Base-by-base conservation (phyloP, 2,113 vertebrate species). In the Eolophus roseicapilla region DNA sequence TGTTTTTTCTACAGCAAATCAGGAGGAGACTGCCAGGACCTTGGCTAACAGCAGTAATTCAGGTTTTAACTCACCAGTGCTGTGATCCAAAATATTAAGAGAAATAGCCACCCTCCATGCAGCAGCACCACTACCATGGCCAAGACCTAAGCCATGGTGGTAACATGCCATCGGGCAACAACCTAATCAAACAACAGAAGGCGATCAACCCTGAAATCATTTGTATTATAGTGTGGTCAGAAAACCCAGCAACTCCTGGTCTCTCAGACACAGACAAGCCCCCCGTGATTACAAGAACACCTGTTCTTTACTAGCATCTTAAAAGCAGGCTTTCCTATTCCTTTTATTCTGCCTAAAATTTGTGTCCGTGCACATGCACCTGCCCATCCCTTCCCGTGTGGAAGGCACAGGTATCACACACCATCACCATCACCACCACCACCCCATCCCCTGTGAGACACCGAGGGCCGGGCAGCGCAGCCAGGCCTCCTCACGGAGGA, bases 11-110 rank as follows among this genome's bases (percentile, higher is more conserved):
- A 14, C 20, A 50, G 59, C 29, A 15, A 24, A 64, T 33, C 12
- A 31, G 60, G 16, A 69, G 53, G 21, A 60, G 10, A 11, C 25
- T 5, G 8, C 60, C 35, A 10, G 23, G 63, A 20, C 55, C 4
- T 0, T 8, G 37, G 35, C 35, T 27, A 29, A 47, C 31, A 47
- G 41, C 2, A 63, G 41, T 18, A 23, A 62, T 15, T 73, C 25
- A 63, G 63, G 41, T 21, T 63, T 80, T 43, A 53, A 49, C 25
- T 49, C 0, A 0, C 4, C 0, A 0, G 21, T 19, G 74, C 57
- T 37, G 24, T 14, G 43, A 47, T 44, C 19, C 24, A 62, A 82
- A 80, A 74, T 14, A 41, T 6, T 2, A 28, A 33, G 23, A 60
- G 53, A 70, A 82, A 35, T 20, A 44, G 31, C 39, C 23, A 68